Evolutionary conservation across 2,888 invertebrate genomes (phyloP).

Genomic region (Lypha dubia): DNA sequence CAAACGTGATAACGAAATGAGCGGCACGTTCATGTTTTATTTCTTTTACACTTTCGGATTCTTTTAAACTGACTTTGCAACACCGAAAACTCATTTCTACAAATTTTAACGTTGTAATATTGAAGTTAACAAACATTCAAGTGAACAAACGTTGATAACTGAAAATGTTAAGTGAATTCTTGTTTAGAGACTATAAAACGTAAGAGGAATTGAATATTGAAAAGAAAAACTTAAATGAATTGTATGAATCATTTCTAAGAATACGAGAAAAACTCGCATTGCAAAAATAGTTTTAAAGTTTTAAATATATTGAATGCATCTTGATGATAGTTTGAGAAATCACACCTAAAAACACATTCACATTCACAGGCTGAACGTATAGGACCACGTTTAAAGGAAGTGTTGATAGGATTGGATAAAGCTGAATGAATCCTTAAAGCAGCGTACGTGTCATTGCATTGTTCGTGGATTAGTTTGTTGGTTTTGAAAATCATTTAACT

Average conservation of each 20-base stretch:
- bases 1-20: background rate
- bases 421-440: background rate
- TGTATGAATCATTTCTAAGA: background rate
- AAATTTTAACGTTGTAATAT: slow-evolving; percentile 45
- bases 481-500: too few relatives aligned
- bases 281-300: slow-evolving; percentile 35
- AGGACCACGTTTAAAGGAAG: slow-evolving; percentile 16
- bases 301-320: slow-evolving; percentile 44
- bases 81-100: slow-evolving; percentile 40
- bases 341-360: background rate
- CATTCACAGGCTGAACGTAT: background rate
- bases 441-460: background rate
- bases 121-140: background rate
- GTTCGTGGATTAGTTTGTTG: too few relatives aligned
- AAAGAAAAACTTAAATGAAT: background rate
- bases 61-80: background rate
- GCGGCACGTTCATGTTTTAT: slow-evolving; percentile 27
- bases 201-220: slow-evolving; percentile 11
- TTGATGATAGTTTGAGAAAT: slow-evolving; percentile 15
- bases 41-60: background rate
- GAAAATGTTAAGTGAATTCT: slow-evolving; percentile 27
- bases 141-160: slow-evolving; percentile 9
- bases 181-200: slow-evolving; percentile 31
- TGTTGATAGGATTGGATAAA: slow-evolving; percentile 30
- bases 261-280: background rate